Base-by-base conservation (phyloP, 2,113 vertebrate genomes). In the Penelope pileata region DNA sequence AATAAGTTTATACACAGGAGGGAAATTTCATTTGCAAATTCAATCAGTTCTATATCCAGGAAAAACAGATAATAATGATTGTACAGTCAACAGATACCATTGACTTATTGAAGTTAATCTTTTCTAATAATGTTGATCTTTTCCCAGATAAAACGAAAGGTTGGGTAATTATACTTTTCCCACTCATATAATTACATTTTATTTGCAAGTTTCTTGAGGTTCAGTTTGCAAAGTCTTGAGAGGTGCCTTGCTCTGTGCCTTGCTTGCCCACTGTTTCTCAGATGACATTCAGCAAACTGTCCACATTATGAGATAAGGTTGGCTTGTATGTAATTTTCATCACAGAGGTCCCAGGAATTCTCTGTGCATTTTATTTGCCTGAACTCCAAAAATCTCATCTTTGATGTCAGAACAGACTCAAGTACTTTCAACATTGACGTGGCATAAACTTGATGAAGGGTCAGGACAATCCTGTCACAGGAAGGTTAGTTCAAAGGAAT, bases 1-100 rank as follows among this genome's bases (percentile, higher is more conserved):
- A 86, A 83, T 27, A 58, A 30, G 8, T 80, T 91, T 86, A 56
- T 68, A 72, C 48, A 64, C 40, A 68, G n/a, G 30, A 91, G 64
- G 22, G 40, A 88, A 94, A 95, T 91, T 72, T 83, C 68, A 90
- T 94, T 91, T 91, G 64, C 60, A 92, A 96, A 92, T 90, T 91
- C 79, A 86, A 81, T 91, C 93, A 64, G 34, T 81, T 92, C 43
- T 54, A 60, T 82, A 93, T 79, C n/a, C 69, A 88, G 48, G 36
- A 93, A 94, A 91, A 90, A 68, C 12, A 88, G 47, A 58, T 86
- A 91, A 83, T 93, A 88, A 82, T 86, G 80, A 62, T 75, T 51
- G 17, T 53, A 86, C 47, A 91, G 72, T 30, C 40, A 84, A 79
- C 53, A 90, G 68, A 90, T 78, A 92, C 24, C 66, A 66, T 3